Base-by-base conservation (phyloP, 1,140 invertebrate genomes). In the Meloidogyne chitwoodi region DNA sequence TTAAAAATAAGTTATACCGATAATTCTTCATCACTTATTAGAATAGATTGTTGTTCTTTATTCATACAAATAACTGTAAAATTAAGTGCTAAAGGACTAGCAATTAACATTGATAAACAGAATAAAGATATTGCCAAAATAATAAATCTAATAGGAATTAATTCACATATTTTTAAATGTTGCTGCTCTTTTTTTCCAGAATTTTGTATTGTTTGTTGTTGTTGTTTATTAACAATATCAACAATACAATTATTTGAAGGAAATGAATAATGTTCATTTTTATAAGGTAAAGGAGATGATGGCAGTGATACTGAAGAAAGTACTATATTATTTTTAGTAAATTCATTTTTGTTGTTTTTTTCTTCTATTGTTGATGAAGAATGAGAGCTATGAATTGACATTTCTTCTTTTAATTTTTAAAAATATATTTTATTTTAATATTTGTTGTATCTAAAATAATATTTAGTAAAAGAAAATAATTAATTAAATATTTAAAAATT, bases 81-180 rank as follows among this genome's bases (percentile, higher is more conserved):
- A 70, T 70, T 70, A 26, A 70, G 61, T 19, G 68, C 68, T 19
- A 70, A 70, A 62, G 79, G 66, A 68, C 84, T 83, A 72, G 79
- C 80, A 16, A 84, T 63, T 63, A 83, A 80, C 27, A 83, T 68
- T 10, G 81, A 81, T 22, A 84, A 65, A 64, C 83, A 82, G 2
- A 61, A 63, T 12, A 83, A 83, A 11, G 77, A 34, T 11, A 84
- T 31, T 19, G 82, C 69, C 44, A 83, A 65, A 6, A 84, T 68
- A 8, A 77, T 65, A 63, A 83, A 77, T 19, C 81, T 75, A 64
- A 83, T 85, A 26, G 75, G 75, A 2, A 79, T 81, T 68, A 56
- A 56, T 56, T 56, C 19, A 8, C 5, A n/a, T 56, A 56, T 6
- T 56, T 56, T 56, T 56, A n/a, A n/a, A n/a, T 56, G 48, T 6